Base-by-base conservation (phyloP, 1,140 invertebrate species). In the Himalopsyche phryganea region DNA sequence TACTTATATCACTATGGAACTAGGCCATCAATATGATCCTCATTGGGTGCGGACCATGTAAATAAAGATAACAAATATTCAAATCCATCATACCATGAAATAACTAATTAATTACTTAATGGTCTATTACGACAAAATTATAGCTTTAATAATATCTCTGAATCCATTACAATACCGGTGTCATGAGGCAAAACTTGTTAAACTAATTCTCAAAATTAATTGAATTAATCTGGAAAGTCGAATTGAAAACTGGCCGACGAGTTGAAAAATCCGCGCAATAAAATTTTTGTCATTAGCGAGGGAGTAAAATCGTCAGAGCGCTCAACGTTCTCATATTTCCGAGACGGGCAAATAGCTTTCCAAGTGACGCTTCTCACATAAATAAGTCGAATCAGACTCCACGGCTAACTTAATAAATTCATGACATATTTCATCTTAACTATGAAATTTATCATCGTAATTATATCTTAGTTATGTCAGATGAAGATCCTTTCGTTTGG, bases 241-340 rank as follows among this genome's bases (percentile, higher is more conserved):
- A 33, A 28, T 28, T 28, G 23, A 28, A 28, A 28, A 28, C 23
- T 9, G 23, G 23, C 23, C 23, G 23, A 28, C 23, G 23, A 28
- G 23, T 28, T 49, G 38, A 56, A 15, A 56, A 17, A 56, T 50
- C 9, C 6, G 46, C 52, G 42, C 44, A 55, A 55, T 55, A 55
- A 32, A 55, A 46, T 47, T 55, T 55, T 55, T 48, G 44, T 55
- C 52, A 55, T 40, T 47, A 55, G 52, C 44, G 23, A 47, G 40
- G 11, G 28, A 20, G 32, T 10, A 17, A 46, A 36, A 42, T 48
- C 52, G 33, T 55, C 46, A 47, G 52, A 55, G 19, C 18, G 19
- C 38, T 47, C 32, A 38, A 20, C 18, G 20, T 13, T 36, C 44
- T 55, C 44, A 40, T 20, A 48, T 40, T 55, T 55, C 33, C 15